These are phyloP conservation scores for Sebastes umbrosus DNA, from an alignment of 2,797 vertebrate species.

Conservation along the genomic window DNA sequence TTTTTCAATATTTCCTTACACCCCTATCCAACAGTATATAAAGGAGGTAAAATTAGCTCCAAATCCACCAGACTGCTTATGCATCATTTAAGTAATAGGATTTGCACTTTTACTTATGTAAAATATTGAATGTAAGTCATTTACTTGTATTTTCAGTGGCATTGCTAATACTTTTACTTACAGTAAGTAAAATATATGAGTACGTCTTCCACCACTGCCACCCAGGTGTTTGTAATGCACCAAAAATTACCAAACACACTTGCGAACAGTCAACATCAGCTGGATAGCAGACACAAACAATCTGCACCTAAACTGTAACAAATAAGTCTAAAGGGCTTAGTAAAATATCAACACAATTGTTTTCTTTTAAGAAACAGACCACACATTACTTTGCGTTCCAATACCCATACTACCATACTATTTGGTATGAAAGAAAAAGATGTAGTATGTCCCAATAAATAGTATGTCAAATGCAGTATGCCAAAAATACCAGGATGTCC, in stretches of 20 bases:
- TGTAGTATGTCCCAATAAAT: no score
- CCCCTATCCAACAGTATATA: no score
- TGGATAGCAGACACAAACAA: conserved; percentile 9
- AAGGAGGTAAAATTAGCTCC: no score
- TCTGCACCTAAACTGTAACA: neutral
- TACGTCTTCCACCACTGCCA: neutral
- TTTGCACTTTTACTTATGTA: neutral
- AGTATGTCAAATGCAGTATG: no score
- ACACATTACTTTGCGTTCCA: conserved; percentile 2
- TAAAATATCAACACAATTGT: neutral
- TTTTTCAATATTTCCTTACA: no score
- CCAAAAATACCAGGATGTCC: no score
- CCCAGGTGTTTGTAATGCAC: neutral
- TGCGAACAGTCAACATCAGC: neutral
- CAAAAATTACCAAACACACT: neutral
- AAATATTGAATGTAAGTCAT: no score
- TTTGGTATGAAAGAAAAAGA: no score
- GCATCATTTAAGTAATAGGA: neutral
- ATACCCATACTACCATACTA: no score
- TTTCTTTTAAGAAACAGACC: conserved; percentile 23
- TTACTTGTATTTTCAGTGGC: no score
- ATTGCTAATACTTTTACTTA: no score
- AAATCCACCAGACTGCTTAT: neutral
- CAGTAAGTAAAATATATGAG: neutral
- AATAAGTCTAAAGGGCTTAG: neutral